Evolutionary conservation across 2,888 invertebrate species (phyloP), one percentile per base, ranked within the genome.

Genomic region (Campoplex nolae): DNA sequence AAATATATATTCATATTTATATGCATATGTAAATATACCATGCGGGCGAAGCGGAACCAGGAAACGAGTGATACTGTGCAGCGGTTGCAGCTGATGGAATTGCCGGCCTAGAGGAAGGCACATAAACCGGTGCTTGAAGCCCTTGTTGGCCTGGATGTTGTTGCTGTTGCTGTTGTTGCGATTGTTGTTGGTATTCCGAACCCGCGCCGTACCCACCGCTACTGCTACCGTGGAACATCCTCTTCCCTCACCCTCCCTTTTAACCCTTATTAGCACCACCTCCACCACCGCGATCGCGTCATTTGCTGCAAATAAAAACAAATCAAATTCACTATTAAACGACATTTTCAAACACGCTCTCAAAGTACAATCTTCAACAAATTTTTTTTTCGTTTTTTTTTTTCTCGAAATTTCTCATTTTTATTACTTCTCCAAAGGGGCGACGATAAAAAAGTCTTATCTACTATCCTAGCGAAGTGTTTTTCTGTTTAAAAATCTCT

Each of bases 61-160:
- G 92, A 88, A 94, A 94, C n/a, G 94, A 93, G 79, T 94, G 94
- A 86, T 94, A 94, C 93, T 88, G 95, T 91, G 94, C 95, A 93
- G 92, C 95, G 94, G 93, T 95, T 94, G 94, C 93, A 80, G 96
- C 95, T 51, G 96, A 95, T 58, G 95, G 95, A 83, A 96, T 95
- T 16, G 95, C 95, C 75, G 96, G 95, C 85, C 95, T 94, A 88
- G 96, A 96, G 51, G 96, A 96, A 58, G 97, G 96, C 86, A 97
- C 97, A 94, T 97, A 97, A 68, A 97, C 97, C 6, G 97, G 97
- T 1, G 96, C 94, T 86, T 95, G 95, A 38, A 95, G 95, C 80
- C 94, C 94, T 80, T 92, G 91, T 65, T 89, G 92, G 58, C 93
- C 93, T 45, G 93, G 91, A 13, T 88, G 93, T 91, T 91, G 93